Conservation (phyloP, 2,888 invertebrate species). For the Agonopterix subpropinquella region DNA sequence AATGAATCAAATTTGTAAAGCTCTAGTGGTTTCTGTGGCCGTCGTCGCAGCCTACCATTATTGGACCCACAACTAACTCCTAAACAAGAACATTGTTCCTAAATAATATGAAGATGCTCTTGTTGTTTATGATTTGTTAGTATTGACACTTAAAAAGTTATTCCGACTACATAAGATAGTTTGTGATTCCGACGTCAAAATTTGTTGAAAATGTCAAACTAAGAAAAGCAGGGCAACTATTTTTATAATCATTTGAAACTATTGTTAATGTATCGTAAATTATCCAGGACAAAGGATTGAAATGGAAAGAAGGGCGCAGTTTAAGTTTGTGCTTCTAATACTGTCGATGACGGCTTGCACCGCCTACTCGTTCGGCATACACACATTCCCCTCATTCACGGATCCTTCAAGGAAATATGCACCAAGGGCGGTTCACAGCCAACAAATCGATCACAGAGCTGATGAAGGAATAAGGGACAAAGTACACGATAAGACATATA, state of each 20-base stretch:
- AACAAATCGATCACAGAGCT: constrained; percentile 17
- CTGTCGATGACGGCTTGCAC: constrained; percentile 45
- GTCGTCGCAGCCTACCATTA: constrained; percentile 35
- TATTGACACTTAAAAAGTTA: not conserved
- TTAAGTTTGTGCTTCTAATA: constrained; percentile 42
- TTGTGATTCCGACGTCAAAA: not conserved
- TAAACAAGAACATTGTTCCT: no score
- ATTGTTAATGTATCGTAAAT: not conserved
- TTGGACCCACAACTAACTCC: constrained; percentile 19
- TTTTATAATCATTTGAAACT: not conserved
- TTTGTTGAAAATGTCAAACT: no score
- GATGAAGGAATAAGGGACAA: constrained; percentile 16
- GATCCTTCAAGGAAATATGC: not conserved
- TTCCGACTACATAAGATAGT: no score
- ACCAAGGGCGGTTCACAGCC: constrained; percentile 14
- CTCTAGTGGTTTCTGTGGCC: constrained; percentile 26
- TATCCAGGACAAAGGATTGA: constrained; percentile 10
- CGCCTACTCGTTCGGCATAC: constrained; percentile 46
- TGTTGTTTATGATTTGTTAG: no score
- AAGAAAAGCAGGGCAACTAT: not conserved
- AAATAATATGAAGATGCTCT: no score
- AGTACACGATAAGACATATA: not conserved
- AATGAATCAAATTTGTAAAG: constrained; percentile 32
- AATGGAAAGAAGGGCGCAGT: constrained; percentile 50
- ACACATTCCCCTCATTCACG: not conserved